Evolutionary conservation across 2,888 invertebrate species (phyloP), one percentile per base, ranked within the genome.

Genomic region (Catocala fraxini): DNA sequence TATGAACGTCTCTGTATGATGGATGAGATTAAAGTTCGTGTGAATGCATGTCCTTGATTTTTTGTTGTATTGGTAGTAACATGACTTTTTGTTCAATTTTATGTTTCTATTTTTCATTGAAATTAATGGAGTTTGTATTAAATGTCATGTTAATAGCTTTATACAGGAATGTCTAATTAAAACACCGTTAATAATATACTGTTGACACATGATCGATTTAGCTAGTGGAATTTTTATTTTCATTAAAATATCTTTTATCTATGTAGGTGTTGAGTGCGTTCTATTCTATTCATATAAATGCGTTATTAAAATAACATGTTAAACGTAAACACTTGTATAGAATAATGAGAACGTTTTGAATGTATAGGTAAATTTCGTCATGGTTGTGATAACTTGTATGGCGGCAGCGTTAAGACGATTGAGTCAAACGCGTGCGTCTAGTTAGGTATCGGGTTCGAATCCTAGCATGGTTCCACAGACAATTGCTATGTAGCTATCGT

Each of bases 381-480:
- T 0, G 0, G 3, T 15, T 4, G 11, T 35, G 13, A 63, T 55
- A 63, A 69, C 59, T 39, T 39, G 6, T 51, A 35, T 63, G 34
- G 75, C 71, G n/a, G 34, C 7, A 47, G 34, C 11, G 59, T 48
- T 51, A 52, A 63, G 45, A 4, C 35, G 1, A 2, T 39, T 6
- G 9, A 7, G 35, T 39, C 57, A 41, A 42, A 51, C 53, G 54
- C 35, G 57, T 53, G 52, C 6, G 42, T 7, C 9, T 10, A 35
- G 15, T 33, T 6, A 25, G 58, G 77, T 60, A 70, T 68, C 54
- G 61, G 77, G 91, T 89, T 91, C 91, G 80, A 89, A 65, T 71
- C 87, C 74, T 45, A 54, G 89, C 91, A 90, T 92, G 89, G 84
- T 91, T 90, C 91, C 90, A 92, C 92, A 89, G 92, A 87, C 80